Base-by-base conservation (phyloP, 1,140 invertebrate genomes). In the Cyclargus thomasi region DNA sequence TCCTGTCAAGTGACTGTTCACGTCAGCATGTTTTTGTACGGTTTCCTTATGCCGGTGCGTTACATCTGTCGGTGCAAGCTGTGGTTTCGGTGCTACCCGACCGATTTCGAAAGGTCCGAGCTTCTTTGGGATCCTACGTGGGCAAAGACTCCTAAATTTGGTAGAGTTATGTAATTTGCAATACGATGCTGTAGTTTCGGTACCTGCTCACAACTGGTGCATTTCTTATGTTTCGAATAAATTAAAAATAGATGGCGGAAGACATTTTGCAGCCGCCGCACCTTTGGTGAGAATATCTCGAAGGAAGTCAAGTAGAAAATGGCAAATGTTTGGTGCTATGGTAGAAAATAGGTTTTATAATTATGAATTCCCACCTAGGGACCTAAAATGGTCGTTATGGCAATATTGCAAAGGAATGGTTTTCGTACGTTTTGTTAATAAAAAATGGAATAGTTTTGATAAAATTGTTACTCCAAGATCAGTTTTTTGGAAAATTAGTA, bases 171-270 rank as follows among this genome's bases (percentile, higher is more conserved):
- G 64, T 79, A 79, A 82, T 86, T 88, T 84, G 83, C 83, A 84
- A 86, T 72, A 77, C 80, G 85, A 86, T 85, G 80, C 82, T 88
- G 78, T 29, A 68, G 75, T 77, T 79, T 77, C 76, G 75, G 75
- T 88, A 89, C 86, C 86, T 89, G 86, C 70, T 17, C 73, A 76
- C 85, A 89, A 86, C 84, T 88, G 86, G 83, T 84, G 82, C 74
- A 78, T 79, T 82, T 74, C 75, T 79, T 79, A 67, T 69, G 67
- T 80, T 76, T 78, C 72, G 73, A 71, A 76, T 72, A 70, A 64
- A 77, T 80, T 84, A 81, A 83, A 85, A 81, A 83, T 85, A 83
- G 82, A 76, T 79, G 72, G 75, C 74, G 73, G 71, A 77, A 76
- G 77, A 74, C 76, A 70, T 17, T 71, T 77, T 67, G 78, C 80